phyloP scores from a whole-genome alignment of 2,888 invertebrate species.

The Pyrgus malvae region DNA sequence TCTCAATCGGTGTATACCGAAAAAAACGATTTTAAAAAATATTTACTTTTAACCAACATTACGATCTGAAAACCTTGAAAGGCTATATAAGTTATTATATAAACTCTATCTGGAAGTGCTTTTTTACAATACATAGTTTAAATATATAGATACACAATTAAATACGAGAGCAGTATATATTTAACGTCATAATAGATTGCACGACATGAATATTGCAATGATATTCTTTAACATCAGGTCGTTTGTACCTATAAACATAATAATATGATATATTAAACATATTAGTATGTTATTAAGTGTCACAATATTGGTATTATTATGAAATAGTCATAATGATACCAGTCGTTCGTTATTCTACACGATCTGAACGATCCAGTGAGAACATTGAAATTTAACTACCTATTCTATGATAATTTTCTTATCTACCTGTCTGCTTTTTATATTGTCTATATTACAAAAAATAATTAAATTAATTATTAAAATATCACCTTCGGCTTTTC shows the following conservation, averaged over 20 bases:
- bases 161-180: too few species aligned
- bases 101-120: too few species aligned
- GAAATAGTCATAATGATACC: not conserved
- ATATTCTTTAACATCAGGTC: too few species aligned
- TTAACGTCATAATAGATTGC: not conserved
- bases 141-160: too few species aligned
- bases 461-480: conserved; percentile 2
- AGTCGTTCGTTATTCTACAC: conserved; percentile 18
- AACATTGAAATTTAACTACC: conserved; percentile 16
- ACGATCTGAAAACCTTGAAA: too few species aligned
- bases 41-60: too few species aligned
- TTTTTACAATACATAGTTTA: too few species aligned
- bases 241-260: conserved; percentile 25
- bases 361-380: not conserved
- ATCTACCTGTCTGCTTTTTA: conserved; percentile 9
- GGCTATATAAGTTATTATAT: too few species aligned
- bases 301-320: conserved; percentile 22
- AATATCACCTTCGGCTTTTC: conserved; percentile 11
- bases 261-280: conserved; percentile 21
- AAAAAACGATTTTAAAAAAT: too few species aligned
- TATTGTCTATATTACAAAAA: conserved; percentile 10
- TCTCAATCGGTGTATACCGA: too few species aligned
- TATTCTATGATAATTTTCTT: conserved; percentile 11
- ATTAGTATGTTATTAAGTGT: conserved; percentile 19
- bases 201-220: too few species aligned